These are phyloP conservation scores for Andricus grossulariae DNA, from an alignment of 1,140 invertebrate genomes.

Conservation along the genomic window DNA sequence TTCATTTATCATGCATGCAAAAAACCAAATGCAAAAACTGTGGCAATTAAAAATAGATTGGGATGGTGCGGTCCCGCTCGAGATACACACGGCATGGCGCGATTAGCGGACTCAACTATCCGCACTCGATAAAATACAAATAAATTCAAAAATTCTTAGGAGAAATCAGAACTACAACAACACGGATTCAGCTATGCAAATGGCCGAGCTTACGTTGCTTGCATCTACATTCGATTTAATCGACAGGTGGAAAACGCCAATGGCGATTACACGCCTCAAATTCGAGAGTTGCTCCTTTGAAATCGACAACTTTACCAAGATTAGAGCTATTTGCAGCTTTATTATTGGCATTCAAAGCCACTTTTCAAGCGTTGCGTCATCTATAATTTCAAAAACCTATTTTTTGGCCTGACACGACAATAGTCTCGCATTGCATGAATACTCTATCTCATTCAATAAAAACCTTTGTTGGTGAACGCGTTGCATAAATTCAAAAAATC, in stretches of 20 bases:
- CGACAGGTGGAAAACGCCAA: background rate
- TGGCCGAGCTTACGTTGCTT: slow-evolving; percentile 41
- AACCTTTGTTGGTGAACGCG: slow-evolving; percentile 33
- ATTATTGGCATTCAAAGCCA: slow-evolving; percentile 52
- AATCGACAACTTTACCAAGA: slow-evolving; percentile 70
- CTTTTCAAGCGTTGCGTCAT: background rate
- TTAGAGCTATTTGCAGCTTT: slow-evolving; percentile 73
- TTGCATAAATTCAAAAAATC: slow-evolving; percentile 35
- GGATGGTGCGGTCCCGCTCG: too few species aligned
- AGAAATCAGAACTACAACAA: background rate
- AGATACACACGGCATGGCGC: too few species aligned
- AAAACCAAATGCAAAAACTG: too few species aligned
- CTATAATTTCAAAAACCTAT: background rate
- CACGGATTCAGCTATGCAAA: slow-evolving; percentile 19
- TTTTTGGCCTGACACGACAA: slow-evolving; percentile 35
- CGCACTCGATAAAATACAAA: background rate
- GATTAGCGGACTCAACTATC: background rate
- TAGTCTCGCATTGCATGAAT: slow-evolving; percentile 30
- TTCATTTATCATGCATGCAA: too few species aligned
- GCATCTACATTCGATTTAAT: slow-evolving; percentile 44
- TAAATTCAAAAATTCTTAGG: background rate
- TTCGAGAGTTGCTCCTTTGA: slow-evolving; percentile 70
- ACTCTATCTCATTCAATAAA: background rate
- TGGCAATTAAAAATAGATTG: too few species aligned
- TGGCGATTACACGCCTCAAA: slow-evolving; percentile 59